These are phyloP conservation scores for Acronicta aceris DNA, from an alignment of 2,888 invertebrate genomes.

Conservation along the genomic window DNA sequence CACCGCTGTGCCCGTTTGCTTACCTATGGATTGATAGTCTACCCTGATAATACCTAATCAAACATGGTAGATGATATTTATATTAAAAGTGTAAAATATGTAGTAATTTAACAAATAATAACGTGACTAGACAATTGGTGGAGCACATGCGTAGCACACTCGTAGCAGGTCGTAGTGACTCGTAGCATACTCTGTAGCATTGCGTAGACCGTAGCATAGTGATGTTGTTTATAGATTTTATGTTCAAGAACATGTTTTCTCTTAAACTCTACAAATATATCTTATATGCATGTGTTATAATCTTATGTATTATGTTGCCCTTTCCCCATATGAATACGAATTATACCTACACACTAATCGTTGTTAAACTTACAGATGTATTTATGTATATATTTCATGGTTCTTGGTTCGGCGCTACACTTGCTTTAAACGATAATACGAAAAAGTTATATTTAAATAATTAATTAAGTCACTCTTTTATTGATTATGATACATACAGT, in stretches of 20 bases:
- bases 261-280: constrained; percentile 10
- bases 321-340: neutral
- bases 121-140: constrained; percentile 25
- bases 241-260: constrained; percentile 8
- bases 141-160: constrained; percentile 66
- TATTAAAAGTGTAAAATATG: constrained; percentile 28
- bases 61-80: constrained; percentile 42
- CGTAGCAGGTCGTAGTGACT: constrained; percentile 58
- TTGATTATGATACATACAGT: too few relatives aligned
- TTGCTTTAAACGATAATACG: too few relatives aligned
- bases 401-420: too few relatives aligned
- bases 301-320: neutral
- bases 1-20: constrained; percentile 25
- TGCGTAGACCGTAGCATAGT: constrained; percentile 57
- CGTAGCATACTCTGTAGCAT: constrained; percentile 61
- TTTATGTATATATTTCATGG: too few relatives aligned
- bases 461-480: too few relatives aligned
- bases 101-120: constrained; percentile 25
- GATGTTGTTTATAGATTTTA: constrained; percentile 29
- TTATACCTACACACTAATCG: too few relatives aligned
- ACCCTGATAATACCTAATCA: constrained; percentile 20
- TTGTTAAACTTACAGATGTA: too few relatives aligned
- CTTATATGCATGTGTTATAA: constrained; percentile 12
- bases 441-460: too few relatives aligned
- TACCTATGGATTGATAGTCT: constrained; percentile 28